Base-by-base conservation (phyloP, 2,797 vertebrate species). In the Tenualosa ilisha region DNA sequence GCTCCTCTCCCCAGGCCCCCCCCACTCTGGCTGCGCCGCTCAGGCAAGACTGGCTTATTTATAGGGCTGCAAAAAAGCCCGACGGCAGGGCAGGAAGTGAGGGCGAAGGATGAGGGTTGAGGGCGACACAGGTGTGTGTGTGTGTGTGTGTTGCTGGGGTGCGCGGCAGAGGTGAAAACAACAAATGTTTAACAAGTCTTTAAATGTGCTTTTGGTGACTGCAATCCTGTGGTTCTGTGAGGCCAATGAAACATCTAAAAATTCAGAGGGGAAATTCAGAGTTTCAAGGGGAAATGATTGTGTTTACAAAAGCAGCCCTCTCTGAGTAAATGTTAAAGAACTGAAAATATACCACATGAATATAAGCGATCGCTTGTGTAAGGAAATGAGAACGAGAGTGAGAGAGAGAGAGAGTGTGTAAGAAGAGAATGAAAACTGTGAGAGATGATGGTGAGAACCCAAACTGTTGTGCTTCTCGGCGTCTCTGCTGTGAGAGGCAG, bases 351-450 rank as follows among this genome's bases (percentile, higher is more conserved):
- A 26, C 61, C 4, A 22, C n/a, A 4, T 6, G 22, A 63, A n/a
- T 8, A 63, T 26, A n/a, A 15, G 61, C 1, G 22, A 26, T 6
- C 26, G 61, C 24, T 22, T 61, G 59, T 63, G 61, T 24, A n/a
- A 63, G 93, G 93, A 94, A 93, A 91, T 89, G 90, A 92, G 91
- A 92, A 89, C 85, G 91, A 54, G 54, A 89, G 26, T 4, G 24
- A 63, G 88, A 89, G 84, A 85, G 81, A 82, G 85, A 9, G 11
- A 83, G 26, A 82, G 81, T 51, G 43, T 22, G 12, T 7, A 72
- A 17, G 31, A 40, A 13, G 24, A 20, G 13, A 40, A 37, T 13
- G 17, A 20, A 37, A 75, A 37, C 24, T 12, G 13, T 68, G 68
- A 40, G 31, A 40, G 31, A 40, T 15, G 13, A 40, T 13, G 13